Percentiles rank a stretch among this genome's conserved stretches.
Evolutionary conservation across 1,140 invertebrate species (phyloP).

Genomic region (Platorchestia sp.): DNA sequence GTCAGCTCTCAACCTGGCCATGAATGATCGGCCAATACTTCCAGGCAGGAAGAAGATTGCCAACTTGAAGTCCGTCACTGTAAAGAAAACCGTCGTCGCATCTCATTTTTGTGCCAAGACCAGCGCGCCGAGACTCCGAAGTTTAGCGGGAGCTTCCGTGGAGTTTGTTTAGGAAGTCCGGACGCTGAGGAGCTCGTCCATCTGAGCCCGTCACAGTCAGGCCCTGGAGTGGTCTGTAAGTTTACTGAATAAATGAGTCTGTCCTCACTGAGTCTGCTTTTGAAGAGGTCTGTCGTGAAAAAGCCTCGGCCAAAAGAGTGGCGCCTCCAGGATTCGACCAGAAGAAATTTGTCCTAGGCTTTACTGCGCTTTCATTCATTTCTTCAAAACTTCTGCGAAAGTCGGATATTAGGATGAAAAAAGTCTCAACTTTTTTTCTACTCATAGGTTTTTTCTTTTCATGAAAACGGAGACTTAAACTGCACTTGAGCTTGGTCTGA

Average conservation of each 20-base stretch:
- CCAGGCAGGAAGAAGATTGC: background rate
- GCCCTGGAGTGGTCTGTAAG: background rate
- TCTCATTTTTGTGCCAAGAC: background rate
- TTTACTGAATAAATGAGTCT: constrained; percentile 10
- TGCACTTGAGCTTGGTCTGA: background rate
- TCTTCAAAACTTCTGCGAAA: background rate
- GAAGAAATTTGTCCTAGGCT: background rate
- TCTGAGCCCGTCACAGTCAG: background rate
- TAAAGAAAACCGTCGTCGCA: background rate
- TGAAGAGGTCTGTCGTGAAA: background rate
- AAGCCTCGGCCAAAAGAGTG: background rate
- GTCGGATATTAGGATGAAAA: background rate
- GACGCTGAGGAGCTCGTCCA: background rate
- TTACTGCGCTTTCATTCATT: background rate
- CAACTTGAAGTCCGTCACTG: background rate
- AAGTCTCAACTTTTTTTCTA: background rate
- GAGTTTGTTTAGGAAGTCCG: background rate
- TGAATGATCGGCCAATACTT: background rate
- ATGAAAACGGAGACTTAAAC: background rate
- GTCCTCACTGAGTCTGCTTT: background rate
- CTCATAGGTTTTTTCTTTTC: background rate
- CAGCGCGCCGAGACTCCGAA: background rate
- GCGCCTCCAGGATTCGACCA: background rate
- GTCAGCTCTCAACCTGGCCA: background rate
- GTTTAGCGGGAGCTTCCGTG: background rate